A percentile compares a stretch with the other conserved stretches of the same genome.
phyloP scores from a whole-genome alignment of 2,797 vertebrate species.

The Serranus cabrilla region DNA sequence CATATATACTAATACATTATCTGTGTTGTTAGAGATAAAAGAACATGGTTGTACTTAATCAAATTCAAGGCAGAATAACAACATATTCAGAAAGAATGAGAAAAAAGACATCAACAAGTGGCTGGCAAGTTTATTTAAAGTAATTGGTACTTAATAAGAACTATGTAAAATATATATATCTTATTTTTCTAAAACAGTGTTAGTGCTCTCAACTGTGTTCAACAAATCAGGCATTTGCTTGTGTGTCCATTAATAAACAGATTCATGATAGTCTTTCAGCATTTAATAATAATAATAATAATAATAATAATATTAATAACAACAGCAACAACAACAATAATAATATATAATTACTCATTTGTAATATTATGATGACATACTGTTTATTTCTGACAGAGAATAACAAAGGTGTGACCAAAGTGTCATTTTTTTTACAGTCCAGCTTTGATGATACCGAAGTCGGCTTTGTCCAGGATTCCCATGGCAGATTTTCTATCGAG shows the following conservation, averaged over 20 bases:
- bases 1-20: too few species aligned
- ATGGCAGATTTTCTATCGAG: neutral
- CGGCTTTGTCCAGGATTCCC: neutral
- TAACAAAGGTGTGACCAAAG: neutral
- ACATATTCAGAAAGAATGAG: neutral
- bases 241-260: constrained; percentile 3
- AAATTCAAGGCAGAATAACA: neutral
- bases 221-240: neutral
- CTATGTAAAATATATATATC: constrained; percentile 53
- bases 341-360: neutral
- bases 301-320: too few species aligned
- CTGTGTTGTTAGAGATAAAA: too few species aligned
- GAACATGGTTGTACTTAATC: too few species aligned
- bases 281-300: too few species aligned
- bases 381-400: neutral
- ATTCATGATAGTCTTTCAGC: neutral
- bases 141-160: constrained; percentile 19
- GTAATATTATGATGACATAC: neutral
- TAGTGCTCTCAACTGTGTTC: neutral
- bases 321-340: too few species aligned
- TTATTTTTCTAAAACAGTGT: constrained; percentile 42
- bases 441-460: neutral
- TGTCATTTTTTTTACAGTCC: constrained; percentile 2
- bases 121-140: constrained; percentile 41
- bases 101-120: constrained; percentile 38